Evolutionary conservation across 2,797 vertebrate species (phyloP), one percentile per base, ranked within the genome.

Genomic region (Xiphorhynchus erythropygius): DNA sequence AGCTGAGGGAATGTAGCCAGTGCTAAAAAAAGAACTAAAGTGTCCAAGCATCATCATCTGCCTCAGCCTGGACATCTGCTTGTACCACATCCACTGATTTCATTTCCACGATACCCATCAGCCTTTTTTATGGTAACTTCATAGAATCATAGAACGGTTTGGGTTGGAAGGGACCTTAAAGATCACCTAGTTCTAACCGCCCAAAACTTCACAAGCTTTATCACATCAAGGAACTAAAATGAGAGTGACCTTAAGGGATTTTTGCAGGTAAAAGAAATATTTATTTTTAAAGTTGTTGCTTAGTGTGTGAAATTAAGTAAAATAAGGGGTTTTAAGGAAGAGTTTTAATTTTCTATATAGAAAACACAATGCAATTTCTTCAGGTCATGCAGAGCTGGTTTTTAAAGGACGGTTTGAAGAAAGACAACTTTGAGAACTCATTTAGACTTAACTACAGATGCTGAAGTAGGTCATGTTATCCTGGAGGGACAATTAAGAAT

Each of bases 401-500:
- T 77, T 44, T 33, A n/a, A 65, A 83, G 41, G 30, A 68, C 25
- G 22, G 28, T 69, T 1, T 74, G 85, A 83, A 84, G 27, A 41
- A 42, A 71, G 17, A 69, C 6, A 65, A 86, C n/a, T 86, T 35
- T 68, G 42, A 91, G 57, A n/a, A 71, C 62, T 86, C 75, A 50
- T 57, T 94, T 80, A 84, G 53, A 79, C 39, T 57, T 74, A 89
- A 91, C 30, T 90, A 81, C 71, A 89, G 70, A 89, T 90, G 90
- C 52, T 93, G 57, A 96, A 95, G 47, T 84, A 93, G 94, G 87
- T 55, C 89, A 95, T 0, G 0, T 62, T 84, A 86, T 77, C 83
- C 93, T 93, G 79, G 56, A 91, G 83, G 83, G 80, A 52, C 85
- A 76, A 80, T 82, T 95, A 88, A 90, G 39, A 69, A 86, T 92